Evolutionary conservation across 1,140 invertebrate species (phyloP).

Genomic region (Scaptomyza montana): DNA sequence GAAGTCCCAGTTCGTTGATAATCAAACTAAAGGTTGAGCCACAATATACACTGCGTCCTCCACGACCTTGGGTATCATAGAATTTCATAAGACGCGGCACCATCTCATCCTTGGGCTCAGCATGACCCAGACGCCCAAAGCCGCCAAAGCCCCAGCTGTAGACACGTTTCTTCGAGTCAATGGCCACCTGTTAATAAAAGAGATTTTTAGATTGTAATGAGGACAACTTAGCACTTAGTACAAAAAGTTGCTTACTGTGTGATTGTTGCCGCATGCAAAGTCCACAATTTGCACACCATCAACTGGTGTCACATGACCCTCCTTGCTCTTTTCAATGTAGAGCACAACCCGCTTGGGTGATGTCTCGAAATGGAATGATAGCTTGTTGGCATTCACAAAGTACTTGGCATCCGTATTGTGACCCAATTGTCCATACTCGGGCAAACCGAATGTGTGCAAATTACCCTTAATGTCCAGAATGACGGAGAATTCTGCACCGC

Average conservation of each 20-base stretch:
- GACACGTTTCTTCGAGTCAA: slow-evolving; percentile 93
- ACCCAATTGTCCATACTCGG: slow-evolving; percentile 95
- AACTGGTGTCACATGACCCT: slow-evolving; percentile 92
- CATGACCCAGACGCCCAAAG: slow-evolving; percentile 95
- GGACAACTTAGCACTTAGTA: background rate
- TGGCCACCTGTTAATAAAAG: slow-evolving; percentile 88
- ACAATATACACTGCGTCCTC: slow-evolving; percentile 91
- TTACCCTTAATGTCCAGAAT: slow-evolving; percentile 95
- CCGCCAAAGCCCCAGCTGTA: slow-evolving; percentile 98
- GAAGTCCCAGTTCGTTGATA: slow-evolving; percentile 90
- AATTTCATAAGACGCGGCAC: slow-evolving; percentile 95
- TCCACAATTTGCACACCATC: slow-evolving; percentile 95
- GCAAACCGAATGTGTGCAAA: slow-evolving; percentile 95
- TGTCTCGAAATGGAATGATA: slow-evolving; percentile 93
- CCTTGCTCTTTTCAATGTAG: slow-evolving; percentile 95
- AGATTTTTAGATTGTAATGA: background rate
- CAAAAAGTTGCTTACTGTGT: slow-evolving; percentile 87
- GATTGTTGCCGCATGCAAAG: slow-evolving; percentile 95
- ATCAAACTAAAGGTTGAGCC: slow-evolving; percentile 94
- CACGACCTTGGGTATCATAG: slow-evolving; percentile 92
- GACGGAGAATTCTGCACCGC: slow-evolving; percentile 96
- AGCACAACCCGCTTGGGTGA: slow-evolving; percentile 92
- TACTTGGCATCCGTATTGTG: slow-evolving; percentile 97
- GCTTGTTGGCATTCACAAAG: slow-evolving; percentile 94
- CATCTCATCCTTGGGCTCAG: slow-evolving; percentile 95